Percentiles rank a stretch among this genome's conserved stretches.
These are phyloP conservation scores for Pipistrellus kuhlii DNA, from an alignment of 2,797 vertebrate species.

Conservation along the genomic window DNA sequence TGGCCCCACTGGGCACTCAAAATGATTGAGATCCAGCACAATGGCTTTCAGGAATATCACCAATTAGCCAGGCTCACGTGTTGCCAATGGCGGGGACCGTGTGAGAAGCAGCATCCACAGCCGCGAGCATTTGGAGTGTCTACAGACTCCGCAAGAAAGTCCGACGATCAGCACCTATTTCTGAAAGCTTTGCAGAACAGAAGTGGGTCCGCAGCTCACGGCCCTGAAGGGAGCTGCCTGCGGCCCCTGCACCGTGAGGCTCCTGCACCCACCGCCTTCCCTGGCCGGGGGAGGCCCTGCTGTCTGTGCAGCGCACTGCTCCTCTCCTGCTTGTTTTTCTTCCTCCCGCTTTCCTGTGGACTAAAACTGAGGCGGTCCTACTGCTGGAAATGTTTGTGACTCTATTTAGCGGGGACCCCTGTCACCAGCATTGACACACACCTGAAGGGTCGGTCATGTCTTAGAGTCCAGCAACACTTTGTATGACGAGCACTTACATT, in stretches of 20 bases:
- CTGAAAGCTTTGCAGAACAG: background rate
- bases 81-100: background rate
- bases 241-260: background rate
- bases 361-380: background rate
- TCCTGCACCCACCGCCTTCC: background rate
- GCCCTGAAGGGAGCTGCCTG: background rate
- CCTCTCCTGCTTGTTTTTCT: background rate
- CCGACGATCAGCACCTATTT: background rate
- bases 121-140: background rate
- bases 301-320: background rate
- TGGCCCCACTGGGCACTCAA: background rate
- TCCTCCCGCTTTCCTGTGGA: background rate
- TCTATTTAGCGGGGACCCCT: background rate
- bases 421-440: background rate
- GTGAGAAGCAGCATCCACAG: background rate
- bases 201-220: background rate
- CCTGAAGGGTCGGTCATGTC: background rate
- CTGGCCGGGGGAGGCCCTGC: background rate
- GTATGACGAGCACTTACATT: background rate
- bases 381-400: background rate
- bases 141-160: background rate
- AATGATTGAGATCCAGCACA: background rate
- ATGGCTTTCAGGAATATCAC: background rate
- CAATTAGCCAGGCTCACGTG: background rate
- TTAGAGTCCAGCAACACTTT: background rate